phyloP scores from a whole-genome alignment of 2,888 invertebrate species.

The Drosophila yooni region DNA sequence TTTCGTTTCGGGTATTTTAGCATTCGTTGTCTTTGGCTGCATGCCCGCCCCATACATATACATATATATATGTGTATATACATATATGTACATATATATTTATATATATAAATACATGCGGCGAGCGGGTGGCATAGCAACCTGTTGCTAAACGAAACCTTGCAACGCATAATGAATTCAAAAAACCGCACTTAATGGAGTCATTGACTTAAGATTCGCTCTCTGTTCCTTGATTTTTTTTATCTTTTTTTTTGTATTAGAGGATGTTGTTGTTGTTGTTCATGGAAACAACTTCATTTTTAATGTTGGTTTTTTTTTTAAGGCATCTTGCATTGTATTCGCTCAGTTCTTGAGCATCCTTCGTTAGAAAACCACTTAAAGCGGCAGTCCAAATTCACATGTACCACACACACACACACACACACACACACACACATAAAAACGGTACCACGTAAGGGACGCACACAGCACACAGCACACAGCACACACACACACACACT shows the following conservation, averaged over 20 bases:
- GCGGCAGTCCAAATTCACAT: constrained; percentile 30
- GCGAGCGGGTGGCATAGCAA: constrained; percentile 52
- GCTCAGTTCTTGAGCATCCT: constrained; percentile 43
- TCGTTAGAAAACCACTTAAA: constrained; percentile 65
- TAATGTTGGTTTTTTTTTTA: constrained; percentile 5
- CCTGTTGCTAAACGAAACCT: constrained; percentile 63
- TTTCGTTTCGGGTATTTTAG: constrained; percentile 8
- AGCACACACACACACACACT: constrained; percentile 11
- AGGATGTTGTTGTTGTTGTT: constrained; percentile 19
- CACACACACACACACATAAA: constrained; percentile 1
- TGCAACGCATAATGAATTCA: constrained; percentile 65
- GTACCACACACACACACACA: constrained; percentile 5
- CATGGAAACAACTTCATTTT: constrained; percentile 53
- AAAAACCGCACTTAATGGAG: constrained; percentile 74
- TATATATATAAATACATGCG: background rate
- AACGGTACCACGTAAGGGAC: constrained; percentile 29
- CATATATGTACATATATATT: background rate
- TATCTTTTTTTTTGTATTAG: constrained; percentile 12
- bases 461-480: background rate
- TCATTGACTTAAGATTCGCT: constrained; percentile 68
- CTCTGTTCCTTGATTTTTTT: constrained; percentile 19
- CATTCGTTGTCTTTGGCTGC: constrained; percentile 20
- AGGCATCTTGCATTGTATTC: constrained; percentile 32
- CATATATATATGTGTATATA: background rate
- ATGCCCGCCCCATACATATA: constrained; percentile 34